Evolutionary conservation across 2,888 invertebrate genomes (phyloP).

Genomic region (Scaeva pyrastri): DNA sequence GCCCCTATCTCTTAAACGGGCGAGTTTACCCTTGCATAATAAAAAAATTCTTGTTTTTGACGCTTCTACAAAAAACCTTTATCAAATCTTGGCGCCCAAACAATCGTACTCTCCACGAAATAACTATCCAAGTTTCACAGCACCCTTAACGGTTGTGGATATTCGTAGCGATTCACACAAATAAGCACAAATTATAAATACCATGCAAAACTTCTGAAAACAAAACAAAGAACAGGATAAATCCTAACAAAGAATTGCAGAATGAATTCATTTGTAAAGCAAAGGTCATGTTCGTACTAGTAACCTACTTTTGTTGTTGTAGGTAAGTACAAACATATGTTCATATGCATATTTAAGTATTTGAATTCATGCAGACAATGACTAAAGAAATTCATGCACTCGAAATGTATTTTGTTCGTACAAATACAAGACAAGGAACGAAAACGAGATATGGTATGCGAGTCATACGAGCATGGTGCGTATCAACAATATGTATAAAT

Average conservation of each 20-base stretch:
- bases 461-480: constrained; percentile 45
- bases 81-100: too few relatives aligned
- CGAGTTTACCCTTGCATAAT: too few relatives aligned
- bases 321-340: neutral
- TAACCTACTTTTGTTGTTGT: constrained; percentile 58
- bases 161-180: neutral
- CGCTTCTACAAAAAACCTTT: neutral
- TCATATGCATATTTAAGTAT: constrained; percentile 7
- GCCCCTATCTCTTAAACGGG: too few relatives aligned
- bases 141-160: neutral
- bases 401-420: constrained; percentile 4
- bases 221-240: constrained; percentile 19
- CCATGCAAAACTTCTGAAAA: constrained; percentile 31
- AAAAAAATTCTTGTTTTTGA: too few relatives aligned
- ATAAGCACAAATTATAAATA: constrained; percentile 17
- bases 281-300: constrained; percentile 68
- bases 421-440: constrained; percentile 10
- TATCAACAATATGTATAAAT: constrained; percentile 22
- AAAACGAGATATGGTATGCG: constrained; percentile 18
- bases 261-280: constrained; percentile 44
- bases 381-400: constrained; percentile 26
- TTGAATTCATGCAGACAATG: neutral
- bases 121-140: neutral
- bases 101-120: too few relatives aligned
- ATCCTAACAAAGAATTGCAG: constrained; percentile 54